Evolutionary conservation across 1,140 invertebrate species (phyloP).

Genomic region (Psix sp.): DNA sequence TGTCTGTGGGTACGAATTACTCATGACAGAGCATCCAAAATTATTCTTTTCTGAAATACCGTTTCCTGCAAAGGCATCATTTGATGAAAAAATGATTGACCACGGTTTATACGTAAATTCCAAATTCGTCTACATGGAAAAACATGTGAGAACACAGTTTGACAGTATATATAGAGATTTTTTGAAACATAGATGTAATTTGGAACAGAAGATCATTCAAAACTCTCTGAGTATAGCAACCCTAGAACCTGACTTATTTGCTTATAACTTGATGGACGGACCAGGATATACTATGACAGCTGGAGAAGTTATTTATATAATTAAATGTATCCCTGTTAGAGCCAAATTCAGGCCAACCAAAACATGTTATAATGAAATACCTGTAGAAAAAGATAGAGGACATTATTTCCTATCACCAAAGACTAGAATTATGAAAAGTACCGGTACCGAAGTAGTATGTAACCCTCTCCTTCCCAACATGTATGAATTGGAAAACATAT

Average conservation of each 20-base stretch:
- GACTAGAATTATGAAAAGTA: constrained; percentile 33
- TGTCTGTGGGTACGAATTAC: no score
- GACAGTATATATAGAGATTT: constrained; percentile 5
- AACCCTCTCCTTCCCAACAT: constrained; percentile 6
- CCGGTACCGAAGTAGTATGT: constrained; percentile 16
- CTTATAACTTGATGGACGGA: constrained; percentile 13
- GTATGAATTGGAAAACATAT: constrained; percentile 4
- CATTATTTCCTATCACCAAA: constrained; percentile 25
- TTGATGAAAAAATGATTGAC: no score
- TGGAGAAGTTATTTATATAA: constrained; percentile 20
- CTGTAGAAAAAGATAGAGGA: constrained; percentile 9
- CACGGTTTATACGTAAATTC: constrained; percentile 18
- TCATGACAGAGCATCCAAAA: no score
- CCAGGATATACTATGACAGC: constrained; percentile 13
- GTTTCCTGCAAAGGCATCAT: no score
- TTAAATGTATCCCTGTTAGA: constrained; percentile 21
- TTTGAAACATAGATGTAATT: not conserved
- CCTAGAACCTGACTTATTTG: constrained; percentile 25
- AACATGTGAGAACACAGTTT: constrained; percentile 12
- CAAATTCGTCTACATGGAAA: constrained; percentile 20
- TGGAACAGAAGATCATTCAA: constrained; percentile 7
- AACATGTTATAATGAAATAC: constrained; percentile 36
- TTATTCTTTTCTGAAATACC: no score
- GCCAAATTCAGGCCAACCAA: constrained; percentile 6
- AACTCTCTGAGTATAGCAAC: constrained; percentile 27